Conservation (phyloP, 1,140 invertebrate genomes). For the Nixonia krombeini region DNA sequence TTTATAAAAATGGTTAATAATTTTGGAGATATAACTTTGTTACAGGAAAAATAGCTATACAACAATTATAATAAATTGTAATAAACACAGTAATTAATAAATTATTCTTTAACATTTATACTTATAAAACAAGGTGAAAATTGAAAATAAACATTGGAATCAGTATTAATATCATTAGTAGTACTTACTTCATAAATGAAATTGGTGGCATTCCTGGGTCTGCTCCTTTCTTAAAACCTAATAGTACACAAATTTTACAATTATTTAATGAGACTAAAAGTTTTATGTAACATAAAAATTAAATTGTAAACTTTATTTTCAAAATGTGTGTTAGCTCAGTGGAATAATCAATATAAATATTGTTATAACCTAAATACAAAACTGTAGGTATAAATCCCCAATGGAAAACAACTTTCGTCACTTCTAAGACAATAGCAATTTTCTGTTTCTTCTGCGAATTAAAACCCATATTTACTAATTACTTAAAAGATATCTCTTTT, state of each 20-base stretch:
- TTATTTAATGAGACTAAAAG: conserved; percentile 28
- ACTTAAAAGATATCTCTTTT: too few species aligned
- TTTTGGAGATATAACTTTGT: too few species aligned
- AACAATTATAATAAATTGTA: too few species aligned
- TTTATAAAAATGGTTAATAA: too few species aligned
- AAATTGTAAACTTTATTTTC: not conserved
- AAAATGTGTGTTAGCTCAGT: not conserved
- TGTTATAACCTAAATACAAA: conserved; percentile 77
- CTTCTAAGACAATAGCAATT: conserved; percentile 73
- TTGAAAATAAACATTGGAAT: too few species aligned
- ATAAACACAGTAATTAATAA: too few species aligned
- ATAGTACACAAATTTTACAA: conserved; percentile 25
- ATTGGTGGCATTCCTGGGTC: conserved; percentile 77
- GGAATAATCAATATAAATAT: conserved; percentile 8
- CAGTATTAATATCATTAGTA: too few species aligned
- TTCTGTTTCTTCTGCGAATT: conserved; percentile 73
- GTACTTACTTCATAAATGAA: conserved; percentile 72
- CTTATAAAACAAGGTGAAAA: too few species aligned
- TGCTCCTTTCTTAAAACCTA: conserved; percentile 76
- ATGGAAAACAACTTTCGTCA: conserved; percentile 76
- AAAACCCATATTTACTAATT: conserved; percentile 66
- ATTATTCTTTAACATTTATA: too few species aligned
- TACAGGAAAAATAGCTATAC: too few species aligned
- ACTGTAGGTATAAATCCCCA: conserved; percentile 80
- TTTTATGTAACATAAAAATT: conserved; percentile 20